These are phyloP conservation scores for Andrena trimmerana DNA, from an alignment of 2,888 invertebrate genomes.

Conservation along the genomic window DNA sequence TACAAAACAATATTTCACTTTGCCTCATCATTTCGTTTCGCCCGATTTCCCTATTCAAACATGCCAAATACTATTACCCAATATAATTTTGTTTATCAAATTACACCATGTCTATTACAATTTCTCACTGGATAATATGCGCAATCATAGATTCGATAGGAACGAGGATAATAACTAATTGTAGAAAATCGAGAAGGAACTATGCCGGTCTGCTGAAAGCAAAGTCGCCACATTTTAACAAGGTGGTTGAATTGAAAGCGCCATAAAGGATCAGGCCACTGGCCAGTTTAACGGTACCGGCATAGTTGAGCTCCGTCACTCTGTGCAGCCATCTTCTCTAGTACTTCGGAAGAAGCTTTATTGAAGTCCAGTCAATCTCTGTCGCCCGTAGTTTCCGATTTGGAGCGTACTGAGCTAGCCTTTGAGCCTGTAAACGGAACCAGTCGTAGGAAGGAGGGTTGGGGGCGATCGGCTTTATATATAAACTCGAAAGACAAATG, in stretches of 20 bases:
- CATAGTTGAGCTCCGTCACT: slow-evolving; percentile 62
- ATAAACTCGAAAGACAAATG: slow-evolving; percentile 81
- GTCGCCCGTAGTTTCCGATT: slow-evolving; percentile 72
- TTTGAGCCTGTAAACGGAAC: slow-evolving; percentile 64
- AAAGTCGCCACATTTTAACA: slow-evolving; percentile 65
- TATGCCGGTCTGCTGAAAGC: slow-evolving; percentile 27
- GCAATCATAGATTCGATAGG: too few species aligned
- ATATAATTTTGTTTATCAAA: too few species aligned
- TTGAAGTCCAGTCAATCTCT: slow-evolving; percentile 80
- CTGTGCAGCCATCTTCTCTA: slow-evolving; percentile 65
- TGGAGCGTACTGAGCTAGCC: slow-evolving; percentile 64
- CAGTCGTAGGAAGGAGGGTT: slow-evolving; percentile 45
- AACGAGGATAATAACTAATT: slow-evolving; percentile 12
- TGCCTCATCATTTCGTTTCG: too few species aligned
- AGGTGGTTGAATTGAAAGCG: slow-evolving; percentile 56
- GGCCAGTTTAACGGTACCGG: slow-evolving; percentile 63
- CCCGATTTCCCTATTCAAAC: too few species aligned
- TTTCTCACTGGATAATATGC: too few species aligned
- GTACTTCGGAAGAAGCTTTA: slow-evolving; percentile 74
- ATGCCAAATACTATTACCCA: too few species aligned
- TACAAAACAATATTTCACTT: too few species aligned
- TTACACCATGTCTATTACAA: too few species aligned
- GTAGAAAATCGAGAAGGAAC: slow-evolving; percentile 1
- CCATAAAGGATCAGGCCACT: slow-evolving; percentile 56
- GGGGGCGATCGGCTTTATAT: slow-evolving; percentile 74